Evolutionary conservation across 1,140 invertebrate genomes (phyloP).

Genomic region (Wiebesia pumilae): DNA sequence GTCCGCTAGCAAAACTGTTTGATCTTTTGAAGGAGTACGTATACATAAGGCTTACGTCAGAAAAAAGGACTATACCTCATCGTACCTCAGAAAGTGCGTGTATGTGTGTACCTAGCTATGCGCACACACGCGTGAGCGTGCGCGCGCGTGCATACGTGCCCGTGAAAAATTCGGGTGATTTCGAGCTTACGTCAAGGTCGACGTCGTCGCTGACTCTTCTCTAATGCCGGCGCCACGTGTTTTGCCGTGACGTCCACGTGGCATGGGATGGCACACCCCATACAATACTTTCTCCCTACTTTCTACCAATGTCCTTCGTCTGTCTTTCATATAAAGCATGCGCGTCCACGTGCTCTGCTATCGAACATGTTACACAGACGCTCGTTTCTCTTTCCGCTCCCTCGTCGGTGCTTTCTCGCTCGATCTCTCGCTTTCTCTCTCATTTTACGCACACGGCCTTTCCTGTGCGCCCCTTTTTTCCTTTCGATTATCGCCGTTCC

Average conservation of each 20-base stretch:
- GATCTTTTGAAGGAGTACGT: neutral
- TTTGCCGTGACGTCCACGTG: constrained; percentile 5
- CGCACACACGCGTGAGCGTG: neutral
- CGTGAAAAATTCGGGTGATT: constrained; percentile 22
- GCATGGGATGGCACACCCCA: neutral
- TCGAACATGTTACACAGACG: neutral
- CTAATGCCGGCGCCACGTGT: constrained; percentile 35
- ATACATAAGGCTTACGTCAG: neutral
- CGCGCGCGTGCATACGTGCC: neutral
- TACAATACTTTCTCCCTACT: constrained; percentile 24
- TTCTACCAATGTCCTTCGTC: constrained; percentile 36
- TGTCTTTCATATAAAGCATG: constrained; percentile 29
- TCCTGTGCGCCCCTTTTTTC: neutral
- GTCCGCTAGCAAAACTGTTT: neutral
- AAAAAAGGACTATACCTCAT: constrained; percentile 2
- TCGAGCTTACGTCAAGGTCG: constrained; percentile 34
- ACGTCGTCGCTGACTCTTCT: neutral
- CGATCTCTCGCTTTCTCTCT: neutral
- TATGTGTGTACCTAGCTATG: neutral
- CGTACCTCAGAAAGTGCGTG: neutral
- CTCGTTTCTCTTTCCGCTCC: neutral
- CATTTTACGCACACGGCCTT: neutral
- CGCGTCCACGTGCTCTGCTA: neutral
- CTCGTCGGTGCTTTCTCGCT: neutral
- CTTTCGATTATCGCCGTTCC: neutral